Base-by-base conservation (phyloP, 2,888 invertebrate species). In the Aphodius granarius region DNA sequence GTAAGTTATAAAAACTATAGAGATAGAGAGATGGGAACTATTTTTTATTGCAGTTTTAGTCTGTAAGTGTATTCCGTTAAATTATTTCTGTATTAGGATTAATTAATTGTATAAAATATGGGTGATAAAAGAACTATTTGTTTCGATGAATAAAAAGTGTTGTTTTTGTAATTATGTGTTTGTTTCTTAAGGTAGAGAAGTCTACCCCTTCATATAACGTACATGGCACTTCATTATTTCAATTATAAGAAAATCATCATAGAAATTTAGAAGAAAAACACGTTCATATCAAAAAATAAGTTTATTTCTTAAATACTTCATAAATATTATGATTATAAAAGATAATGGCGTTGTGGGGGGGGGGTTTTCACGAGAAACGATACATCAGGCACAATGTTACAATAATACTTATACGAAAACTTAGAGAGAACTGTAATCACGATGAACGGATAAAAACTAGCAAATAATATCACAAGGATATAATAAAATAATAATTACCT, bases 391-490 rank as follows among this genome's bases (percentile, higher is more conserved):
- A 13, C 43, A 9, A 43, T 3, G 6, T 43, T 43, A 43, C 43
- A 43, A 43, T 43, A 68, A 68, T 68, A 68, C 68, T 68, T 68
- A 68, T 68, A 21, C 68, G 22, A 19, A 68, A 68, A 68, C 43
- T 43, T 43, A 43, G 43, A 43, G 43, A 43, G 43, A n/a, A n/a
- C n/a, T 43, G 43, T 43, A 43, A 43, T 43, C 43, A 43, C 43
- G 43, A 43, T 5, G 6, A 43, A 43, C 13, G 6, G 43, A 6
- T 43, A 43, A 43, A 43, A 43, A 43, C 43, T 43, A 43, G 43
- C n/a, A n/a, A 43, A 43, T 43, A 43, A 43, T 43, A 43, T 43
- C 43, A 43, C 43, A 43, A 6, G 43, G 43, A 43, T 43, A 43
- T 43, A 43, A 43, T 3, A 4, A 23, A 43, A 43, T 43, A n/a